Evolutionary conservation across 2,113 vertebrate genomes (phyloP).

Genomic region (Aegotheles bennettii): DNA sequence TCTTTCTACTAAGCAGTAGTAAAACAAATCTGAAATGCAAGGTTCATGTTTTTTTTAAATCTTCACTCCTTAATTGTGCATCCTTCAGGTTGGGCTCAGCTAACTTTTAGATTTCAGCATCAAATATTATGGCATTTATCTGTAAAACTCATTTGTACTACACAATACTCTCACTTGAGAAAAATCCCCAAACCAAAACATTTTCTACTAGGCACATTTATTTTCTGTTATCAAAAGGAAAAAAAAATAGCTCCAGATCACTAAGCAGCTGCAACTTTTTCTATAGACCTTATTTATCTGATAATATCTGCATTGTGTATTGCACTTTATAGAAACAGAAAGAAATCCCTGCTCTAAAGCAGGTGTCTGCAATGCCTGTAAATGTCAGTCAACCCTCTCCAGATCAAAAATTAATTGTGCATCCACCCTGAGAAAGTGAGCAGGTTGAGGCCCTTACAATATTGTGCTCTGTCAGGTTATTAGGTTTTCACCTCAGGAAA

Average conservation of each 20-base stretch:
- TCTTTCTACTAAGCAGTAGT: not conserved
- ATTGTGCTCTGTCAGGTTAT: not conserved
- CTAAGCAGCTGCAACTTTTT: constrained; percentile 5
- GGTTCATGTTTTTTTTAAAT: not conserved
- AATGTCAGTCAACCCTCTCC: not conserved
- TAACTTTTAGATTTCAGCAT: not conserved
- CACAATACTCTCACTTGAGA: not conserved
- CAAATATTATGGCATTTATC: not conserved
- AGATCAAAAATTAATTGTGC: constrained; percentile 14
- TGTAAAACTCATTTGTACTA: not conserved
- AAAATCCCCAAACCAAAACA: not conserved
- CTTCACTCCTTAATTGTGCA: not conserved
- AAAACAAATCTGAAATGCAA: not conserved
- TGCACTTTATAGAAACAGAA: not conserved
- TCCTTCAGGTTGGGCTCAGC: not conserved
- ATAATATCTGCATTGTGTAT: not conserved
- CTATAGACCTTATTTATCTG: not conserved
- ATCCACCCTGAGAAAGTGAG: not conserved
- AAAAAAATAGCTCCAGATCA: not conserved
- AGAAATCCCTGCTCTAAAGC: not conserved
- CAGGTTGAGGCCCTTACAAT: not conserved
- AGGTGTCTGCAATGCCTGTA: not conserved
- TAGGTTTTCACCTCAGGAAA: constrained; percentile 28
- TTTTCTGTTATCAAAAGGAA: not conserved
- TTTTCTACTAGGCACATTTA: not conserved